A percentile compares a stretch with the other conserved stretches of the same genome.
Conservation (phyloP, 2,888 invertebrate genomes). For the Oligia fasciuncula region DNA sequence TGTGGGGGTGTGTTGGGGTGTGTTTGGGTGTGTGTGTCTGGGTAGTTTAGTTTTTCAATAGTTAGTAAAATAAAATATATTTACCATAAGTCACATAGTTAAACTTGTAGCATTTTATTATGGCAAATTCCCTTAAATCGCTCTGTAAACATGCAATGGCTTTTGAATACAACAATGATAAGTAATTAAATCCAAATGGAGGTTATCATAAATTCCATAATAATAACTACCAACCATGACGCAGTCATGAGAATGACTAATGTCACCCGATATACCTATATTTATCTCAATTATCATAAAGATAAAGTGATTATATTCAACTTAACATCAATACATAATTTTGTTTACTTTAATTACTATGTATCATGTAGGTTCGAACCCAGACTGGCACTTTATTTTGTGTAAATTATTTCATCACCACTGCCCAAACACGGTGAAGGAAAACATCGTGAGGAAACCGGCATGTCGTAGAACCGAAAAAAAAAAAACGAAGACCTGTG, state of each 20-base stretch:
- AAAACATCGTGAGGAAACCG: too few species aligned
- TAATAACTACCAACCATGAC: conserved; percentile 39
- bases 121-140: neutral
- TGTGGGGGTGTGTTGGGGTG: too few species aligned
- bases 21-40: too few species aligned
- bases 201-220: conserved; percentile 40
- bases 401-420: too few species aligned
- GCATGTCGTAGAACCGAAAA: neutral
- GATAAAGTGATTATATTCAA: conserved; percentile 47
- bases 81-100: too few species aligned
- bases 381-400: too few species aligned
- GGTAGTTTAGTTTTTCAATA: too few species aligned
- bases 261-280: conserved; percentile 28
- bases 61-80: too few species aligned
- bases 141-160: neutral
- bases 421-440: too few species aligned
- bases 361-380: neutral
- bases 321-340: conserved; percentile 25
- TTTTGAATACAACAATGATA: conserved; percentile 22
- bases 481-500: neutral
- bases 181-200: conserved; percentile 46
- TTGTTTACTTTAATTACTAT: neutral
- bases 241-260: conserved; percentile 49
- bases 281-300: conserved; percentile 44
- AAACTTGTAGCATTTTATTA: too few species aligned